phyloP scores from a whole-genome alignment of 2,113 vertebrate species.

The Engystomops pustulosus region DNA sequence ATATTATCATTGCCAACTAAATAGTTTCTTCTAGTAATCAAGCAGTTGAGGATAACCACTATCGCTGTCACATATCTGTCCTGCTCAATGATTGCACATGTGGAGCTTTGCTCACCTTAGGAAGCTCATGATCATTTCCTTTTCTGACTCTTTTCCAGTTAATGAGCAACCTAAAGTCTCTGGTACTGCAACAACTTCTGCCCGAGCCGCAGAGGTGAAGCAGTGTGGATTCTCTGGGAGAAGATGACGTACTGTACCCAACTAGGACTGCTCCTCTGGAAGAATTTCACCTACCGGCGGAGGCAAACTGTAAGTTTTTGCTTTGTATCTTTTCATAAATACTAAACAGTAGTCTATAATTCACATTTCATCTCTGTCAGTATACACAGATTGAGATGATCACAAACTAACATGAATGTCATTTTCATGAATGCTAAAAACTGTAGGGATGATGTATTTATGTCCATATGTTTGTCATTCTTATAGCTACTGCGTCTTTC shows the following conservation, averaged over 20 bases:
- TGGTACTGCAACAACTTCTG: constrained; percentile 67
- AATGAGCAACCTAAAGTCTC: constrained; percentile 76
- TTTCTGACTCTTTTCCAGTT: constrained; percentile 71
- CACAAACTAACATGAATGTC: too few relatives aligned
- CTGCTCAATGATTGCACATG: neutral
- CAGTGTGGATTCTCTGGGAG: constrained; percentile 62
- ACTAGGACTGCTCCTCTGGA: constrained; percentile 93
- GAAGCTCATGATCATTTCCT: constrained; percentile 15
- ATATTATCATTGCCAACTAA: neutral
- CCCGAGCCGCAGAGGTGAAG: constrained; percentile 61
- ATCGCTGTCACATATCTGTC: constrained; percentile 11
- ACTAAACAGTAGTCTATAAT: too few relatives aligned
- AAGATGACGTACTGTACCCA: constrained; percentile 89
- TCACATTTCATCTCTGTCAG: too few relatives aligned
- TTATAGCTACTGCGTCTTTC: neutral
- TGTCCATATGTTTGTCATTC: neutral
- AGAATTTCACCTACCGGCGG: constrained; percentile 93
- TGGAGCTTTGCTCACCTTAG: neutral
- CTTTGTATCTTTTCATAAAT: too few relatives aligned
- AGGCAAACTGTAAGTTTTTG: constrained; percentile 88
- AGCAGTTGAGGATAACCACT: neutral
- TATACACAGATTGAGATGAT: too few relatives aligned
- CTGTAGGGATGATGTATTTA: neutral
- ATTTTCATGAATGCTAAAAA: too few relatives aligned
- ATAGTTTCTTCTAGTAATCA: constrained; percentile 6